Conservation (phyloP, 1,140 invertebrate species). For the Drosophila funebris region DNA sequence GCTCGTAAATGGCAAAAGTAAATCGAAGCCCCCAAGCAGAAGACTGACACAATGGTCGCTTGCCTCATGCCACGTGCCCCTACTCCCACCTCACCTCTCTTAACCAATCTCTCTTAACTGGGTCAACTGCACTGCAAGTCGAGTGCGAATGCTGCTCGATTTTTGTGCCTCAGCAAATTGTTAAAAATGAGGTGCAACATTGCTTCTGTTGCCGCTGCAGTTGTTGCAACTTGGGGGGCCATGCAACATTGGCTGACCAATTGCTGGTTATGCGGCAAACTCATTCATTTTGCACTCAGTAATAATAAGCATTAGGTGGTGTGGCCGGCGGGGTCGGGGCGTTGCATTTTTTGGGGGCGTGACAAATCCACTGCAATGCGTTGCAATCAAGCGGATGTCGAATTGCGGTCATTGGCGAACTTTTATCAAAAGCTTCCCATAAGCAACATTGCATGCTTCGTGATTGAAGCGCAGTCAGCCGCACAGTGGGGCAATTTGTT, state of each 20-base stretch:
- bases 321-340: no score
- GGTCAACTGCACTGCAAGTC: slow-evolving; percentile 21
- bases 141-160: not conserved
- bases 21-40: slow-evolving; percentile 2
- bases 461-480: not conserved
- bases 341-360: not conserved
- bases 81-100: not conserved
- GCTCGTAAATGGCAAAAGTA: slow-evolving; percentile 22
- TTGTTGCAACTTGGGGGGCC: not conserved
- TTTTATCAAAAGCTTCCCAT: slow-evolving; percentile 10
- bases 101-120: slow-evolving; percentile 16
- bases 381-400: slow-evolving; percentile 29
- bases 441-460: not conserved
- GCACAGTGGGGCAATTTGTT: no score
- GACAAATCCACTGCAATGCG: slow-evolving; percentile 8
- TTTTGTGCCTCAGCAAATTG: slow-evolving; percentile 5
- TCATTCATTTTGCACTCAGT: not conserved
- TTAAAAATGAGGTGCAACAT: slow-evolving; percentile 17
- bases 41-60: not conserved
- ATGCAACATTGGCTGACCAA: not conserved
- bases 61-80: not conserved
- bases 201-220: not conserved
- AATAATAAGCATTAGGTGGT: not conserved
- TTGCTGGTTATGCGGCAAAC: not conserved
- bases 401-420: slow-evolving; percentile 43